These are phyloP conservation scores for Poliocrania exsul DNA, from an alignment of 2,797 vertebrate genomes.

Conservation along the genomic window DNA sequence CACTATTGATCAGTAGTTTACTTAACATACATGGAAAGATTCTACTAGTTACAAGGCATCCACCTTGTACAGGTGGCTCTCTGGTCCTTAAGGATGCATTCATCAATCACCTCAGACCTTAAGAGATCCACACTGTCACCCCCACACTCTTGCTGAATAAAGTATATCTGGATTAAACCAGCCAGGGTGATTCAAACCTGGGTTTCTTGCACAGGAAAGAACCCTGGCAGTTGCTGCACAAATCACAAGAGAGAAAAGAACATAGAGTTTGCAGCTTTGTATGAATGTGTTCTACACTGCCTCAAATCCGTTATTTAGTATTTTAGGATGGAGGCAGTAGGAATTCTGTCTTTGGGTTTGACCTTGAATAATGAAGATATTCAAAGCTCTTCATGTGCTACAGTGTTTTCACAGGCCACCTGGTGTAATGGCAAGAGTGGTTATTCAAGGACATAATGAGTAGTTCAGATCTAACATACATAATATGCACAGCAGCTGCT, in stretches of 20 bases:
- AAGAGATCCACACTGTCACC: too few species aligned
- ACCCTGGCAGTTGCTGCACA: accelerated
- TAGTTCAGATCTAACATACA: not conserved
- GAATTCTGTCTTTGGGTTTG: not conserved
- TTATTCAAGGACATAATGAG: not conserved
- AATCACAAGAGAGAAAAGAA: not conserved
- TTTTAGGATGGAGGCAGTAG: not conserved
- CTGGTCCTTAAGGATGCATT: too few species aligned
- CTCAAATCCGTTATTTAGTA: not conserved
- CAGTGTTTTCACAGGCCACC: slow-evolving; percentile 27
- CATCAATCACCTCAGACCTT: too few species aligned
- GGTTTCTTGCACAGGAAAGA: not conserved
- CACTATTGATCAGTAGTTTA: too few species aligned
- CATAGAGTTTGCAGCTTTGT: not conserved
- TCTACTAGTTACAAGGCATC: too few species aligned
- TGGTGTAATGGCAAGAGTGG: not conserved
- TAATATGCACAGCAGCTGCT: slow-evolving; percentile 4
- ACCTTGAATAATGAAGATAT: not conserved
- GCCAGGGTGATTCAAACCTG: not conserved
- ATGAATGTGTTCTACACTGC: not conserved
- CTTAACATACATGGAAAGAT: too few species aligned
- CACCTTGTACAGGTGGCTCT: too few species aligned
- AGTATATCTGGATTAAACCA: not conserved
- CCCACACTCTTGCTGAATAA: not conserved
- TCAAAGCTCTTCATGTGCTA: not conserved